Base-by-base conservation (phyloP, 2,797 vertebrate genomes). In the Parambassis ranga region DNA sequence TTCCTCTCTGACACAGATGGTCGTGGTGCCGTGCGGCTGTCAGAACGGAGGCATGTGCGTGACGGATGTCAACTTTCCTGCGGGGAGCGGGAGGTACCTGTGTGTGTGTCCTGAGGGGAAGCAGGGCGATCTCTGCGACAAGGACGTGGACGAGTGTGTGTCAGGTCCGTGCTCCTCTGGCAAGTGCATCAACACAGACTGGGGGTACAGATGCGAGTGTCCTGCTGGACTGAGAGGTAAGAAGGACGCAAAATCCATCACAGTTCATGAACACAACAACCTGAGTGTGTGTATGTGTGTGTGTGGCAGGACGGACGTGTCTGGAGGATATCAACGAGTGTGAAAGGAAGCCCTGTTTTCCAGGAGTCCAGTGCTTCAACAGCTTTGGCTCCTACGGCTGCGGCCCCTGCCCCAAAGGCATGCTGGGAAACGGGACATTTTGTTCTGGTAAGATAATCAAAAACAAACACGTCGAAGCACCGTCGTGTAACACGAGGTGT, bases 31-130 rank as follows among this genome's bases (percentile, higher is more conserved):
- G 0, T 95, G 94, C 35, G 85, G 86, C 13, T 95, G 94, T 73
- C 79, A 76, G 47, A 90, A 76, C 0, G 88, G 91, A 9, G 94
- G 92, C 1, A 83, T 81, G 0, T 95, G 93, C 7, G 86, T 93
- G 67, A 93, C 93, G 0, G 90, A 94, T 7, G 84, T 95, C 6
- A 82, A 86, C 38, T 88, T 91, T 76, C 93, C 94, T 0, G 90
- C 93, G 0, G 94, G 94, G 59, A 90, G 92, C 1, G 94, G 93
- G 19, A 87, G 83, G 84, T 94, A 92, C 79, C 85, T 94, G 59
- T 95, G 94, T 10, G 61, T 90, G 4, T 95, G 94, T 63, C 89
- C 88, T 0, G 69, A 64, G 1, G 92, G 91, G 2, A 86, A 76
- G 39, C 83, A 46, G 18, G 94, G 94, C 0, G 75, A 88, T 18